Base-by-base conservation (phyloP, 2,888 invertebrate species). In the Chrysolina haemoptera region DNA sequence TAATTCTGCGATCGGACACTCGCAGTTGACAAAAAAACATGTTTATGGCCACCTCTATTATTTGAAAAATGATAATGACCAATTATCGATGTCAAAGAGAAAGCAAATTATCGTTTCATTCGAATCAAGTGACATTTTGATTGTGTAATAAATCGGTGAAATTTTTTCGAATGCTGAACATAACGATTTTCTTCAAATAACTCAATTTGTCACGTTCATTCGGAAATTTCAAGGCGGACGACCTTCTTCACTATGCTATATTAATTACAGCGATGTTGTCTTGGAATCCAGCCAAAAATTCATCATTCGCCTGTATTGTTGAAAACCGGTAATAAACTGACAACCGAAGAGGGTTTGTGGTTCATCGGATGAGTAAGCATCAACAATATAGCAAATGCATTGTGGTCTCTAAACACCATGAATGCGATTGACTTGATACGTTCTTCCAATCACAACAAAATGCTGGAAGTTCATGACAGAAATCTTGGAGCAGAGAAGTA, bases 211-310 rank as follows among this genome's bases (percentile, higher is more conserved):
- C 35, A 59, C 59, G 59, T 59, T 14, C 12, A 35, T 59, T 14
- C 14, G n/a, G n/a, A 62, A 22, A 50, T 50, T 67, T 62, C 43
- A 63, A 72, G 55, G 67, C 63, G 27, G 71, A 72, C 16, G 48
- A 68, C 62, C 55, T 55, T 68, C 68, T 40, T 63, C 66, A 63
- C 71, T 50, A 71, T 71, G 48, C 35, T 43, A 53, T 43, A 63
- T 68, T 71, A 71, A 71, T 71, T 66, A 66, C 43, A 55, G 1
- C 22, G 27, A 59, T 59, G 20, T 59, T 35, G 27, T 59, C 59
- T 59, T 59, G 59, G 59, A 59, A 59, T 59, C 9, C 59, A 59
- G 22, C 27, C 59, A 59, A 59, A 59, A 59, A 35, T 27, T 35
- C 35, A 27, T 59, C n/a, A 59, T 59, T 59, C 59, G 14, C 35